Conservation (phyloP, 2,888 invertebrate genomes). For the Hydropsyche betteni region DNA sequence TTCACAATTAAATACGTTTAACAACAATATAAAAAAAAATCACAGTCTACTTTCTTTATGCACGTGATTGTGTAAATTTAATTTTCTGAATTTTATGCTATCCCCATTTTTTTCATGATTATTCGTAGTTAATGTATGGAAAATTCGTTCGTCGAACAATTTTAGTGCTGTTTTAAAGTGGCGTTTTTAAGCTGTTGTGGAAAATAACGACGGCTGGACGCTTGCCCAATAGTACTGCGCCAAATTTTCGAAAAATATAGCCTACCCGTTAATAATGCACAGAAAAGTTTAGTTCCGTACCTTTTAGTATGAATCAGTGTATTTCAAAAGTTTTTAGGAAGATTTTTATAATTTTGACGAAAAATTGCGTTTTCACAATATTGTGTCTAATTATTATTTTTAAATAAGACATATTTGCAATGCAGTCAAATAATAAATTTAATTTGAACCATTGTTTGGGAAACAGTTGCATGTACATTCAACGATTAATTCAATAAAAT, state of each 20-base stretch:
- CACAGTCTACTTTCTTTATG: no score
- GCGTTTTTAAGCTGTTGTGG: not conserved
- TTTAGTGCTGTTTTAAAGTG: no score
- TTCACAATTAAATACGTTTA: constrained; percentile 7
- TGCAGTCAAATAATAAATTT: no score
- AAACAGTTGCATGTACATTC: no score
- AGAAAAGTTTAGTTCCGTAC: not conserved
- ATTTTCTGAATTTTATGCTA: not conserved
- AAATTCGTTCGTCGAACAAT: not conserved
- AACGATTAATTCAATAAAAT: no score
- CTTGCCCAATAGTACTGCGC: constrained; percentile 29
- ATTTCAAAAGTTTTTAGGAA: no score
- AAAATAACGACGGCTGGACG: constrained; percentile 32
- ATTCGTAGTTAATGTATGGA: not conserved
- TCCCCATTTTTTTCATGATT: not conserved
- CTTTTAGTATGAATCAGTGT: no score
- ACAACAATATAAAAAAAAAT: no score
- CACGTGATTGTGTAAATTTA: not conserved
- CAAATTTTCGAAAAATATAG: constrained; percentile 30
- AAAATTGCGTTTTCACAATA: no score
- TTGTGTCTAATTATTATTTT: no score
- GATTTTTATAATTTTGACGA: no score
- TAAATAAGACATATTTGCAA: not conserved
- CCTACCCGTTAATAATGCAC: constrained; percentile 17
- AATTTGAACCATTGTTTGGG: no score